phyloP scores from a whole-genome alignment of 2,797 vertebrate genomes.

The Thamnophis elegans region DNA sequence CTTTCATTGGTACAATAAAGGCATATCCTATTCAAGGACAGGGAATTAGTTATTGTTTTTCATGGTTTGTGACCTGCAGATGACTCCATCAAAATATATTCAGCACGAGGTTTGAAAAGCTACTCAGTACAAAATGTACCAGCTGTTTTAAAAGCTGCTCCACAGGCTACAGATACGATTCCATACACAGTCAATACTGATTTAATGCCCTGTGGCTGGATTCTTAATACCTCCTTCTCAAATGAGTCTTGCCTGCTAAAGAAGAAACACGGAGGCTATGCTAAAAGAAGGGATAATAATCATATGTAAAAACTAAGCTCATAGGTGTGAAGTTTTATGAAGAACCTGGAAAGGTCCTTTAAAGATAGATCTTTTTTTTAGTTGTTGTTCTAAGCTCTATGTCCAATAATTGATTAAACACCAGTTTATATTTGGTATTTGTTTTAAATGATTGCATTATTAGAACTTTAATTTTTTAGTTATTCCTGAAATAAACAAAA shows the following conservation, averaged over 20 bases:
- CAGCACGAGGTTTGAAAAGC: background rate
- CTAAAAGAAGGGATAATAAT: background rate
- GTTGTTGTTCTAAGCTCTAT: background rate
- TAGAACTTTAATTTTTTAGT: background rate
- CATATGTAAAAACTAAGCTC: background rate
- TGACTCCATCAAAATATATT: background rate
- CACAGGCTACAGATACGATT: background rate
- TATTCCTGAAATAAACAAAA: background rate
- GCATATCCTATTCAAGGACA: background rate
- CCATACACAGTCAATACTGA: background rate
- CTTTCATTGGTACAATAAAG: background rate
- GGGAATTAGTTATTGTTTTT: background rate
- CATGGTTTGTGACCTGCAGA: background rate
- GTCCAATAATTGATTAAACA: background rate
- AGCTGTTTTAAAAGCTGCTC: background rate
- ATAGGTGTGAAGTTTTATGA: background rate
- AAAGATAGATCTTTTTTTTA: background rate
- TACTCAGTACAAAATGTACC: background rate
- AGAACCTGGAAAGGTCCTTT: background rate
- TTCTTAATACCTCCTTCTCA: background rate
- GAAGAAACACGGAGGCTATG: background rate
- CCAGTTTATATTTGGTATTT: background rate
- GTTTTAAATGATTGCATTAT: background rate
- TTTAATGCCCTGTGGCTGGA: background rate
- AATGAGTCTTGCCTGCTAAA: background rate